A percentile compares a stretch with the other conserved stretches of the same genome.
Evolutionary conservation across 2,797 vertebrate genomes (phyloP).

Genomic region (Esox masquinongy): DNA sequence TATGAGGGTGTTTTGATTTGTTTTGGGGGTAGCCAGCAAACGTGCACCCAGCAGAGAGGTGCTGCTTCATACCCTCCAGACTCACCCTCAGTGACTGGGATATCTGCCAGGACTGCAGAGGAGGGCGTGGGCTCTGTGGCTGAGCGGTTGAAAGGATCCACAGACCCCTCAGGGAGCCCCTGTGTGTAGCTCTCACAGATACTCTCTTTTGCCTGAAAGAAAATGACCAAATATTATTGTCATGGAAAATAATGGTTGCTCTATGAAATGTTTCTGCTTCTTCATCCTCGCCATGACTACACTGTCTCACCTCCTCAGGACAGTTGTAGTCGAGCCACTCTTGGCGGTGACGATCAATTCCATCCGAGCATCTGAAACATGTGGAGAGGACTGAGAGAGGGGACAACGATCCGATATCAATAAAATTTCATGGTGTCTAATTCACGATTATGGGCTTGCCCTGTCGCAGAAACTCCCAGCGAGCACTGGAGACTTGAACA

Average conservation of each 20-base stretch:
- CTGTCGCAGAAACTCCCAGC: no score
- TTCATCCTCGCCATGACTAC: no score
- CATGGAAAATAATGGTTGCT: neutral
- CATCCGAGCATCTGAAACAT: conserved; percentile 87
- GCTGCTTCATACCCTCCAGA: neutral
- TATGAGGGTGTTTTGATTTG: neutral
- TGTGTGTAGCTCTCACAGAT: conserved; percentile 83
- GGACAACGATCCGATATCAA: neutral
- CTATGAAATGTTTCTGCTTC: neutral
- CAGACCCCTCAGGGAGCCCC: conserved; percentile 59
- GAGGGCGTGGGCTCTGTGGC: conserved; percentile 63
- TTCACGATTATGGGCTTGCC: no score
- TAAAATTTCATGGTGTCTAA: neutral
- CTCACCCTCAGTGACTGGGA: conserved; percentile 84
- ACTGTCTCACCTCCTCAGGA: conserved; percentile 81
- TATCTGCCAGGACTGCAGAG: conserved; percentile 59
- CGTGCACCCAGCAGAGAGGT: neutral
- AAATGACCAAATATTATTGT: conserved; percentile 20
- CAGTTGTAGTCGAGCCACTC: conserved; percentile 94
- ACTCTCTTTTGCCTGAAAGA: conserved; percentile 74
- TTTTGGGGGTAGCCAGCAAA: neutral
- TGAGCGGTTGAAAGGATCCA: conserved; percentile 58
- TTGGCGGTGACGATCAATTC: conserved; percentile 89
- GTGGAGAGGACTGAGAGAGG: conserved; percentile 29
- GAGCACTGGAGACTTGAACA: neutral